Percentiles rank a stretch among this genome's conserved stretches.
These are phyloP conservation scores for Falco rusticolus DNA, from an alignment of 2,797 vertebrate species.

Conservation along the genomic window DNA sequence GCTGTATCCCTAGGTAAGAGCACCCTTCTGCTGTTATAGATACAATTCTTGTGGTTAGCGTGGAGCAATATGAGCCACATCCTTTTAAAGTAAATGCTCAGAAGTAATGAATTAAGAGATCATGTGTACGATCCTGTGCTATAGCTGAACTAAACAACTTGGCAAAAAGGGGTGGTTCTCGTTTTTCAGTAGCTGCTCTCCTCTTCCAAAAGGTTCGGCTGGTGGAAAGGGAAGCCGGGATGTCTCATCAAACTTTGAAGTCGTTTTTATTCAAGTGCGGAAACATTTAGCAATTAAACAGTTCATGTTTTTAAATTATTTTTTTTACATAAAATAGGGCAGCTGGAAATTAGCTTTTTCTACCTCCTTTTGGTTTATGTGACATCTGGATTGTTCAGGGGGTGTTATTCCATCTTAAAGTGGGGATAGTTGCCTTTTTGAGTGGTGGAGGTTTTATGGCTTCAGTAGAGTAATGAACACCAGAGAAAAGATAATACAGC, in stretches of 20 bases:
- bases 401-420: background rate
- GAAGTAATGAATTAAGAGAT: background rate
- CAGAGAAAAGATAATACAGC: background rate
- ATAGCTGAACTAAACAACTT: background rate
- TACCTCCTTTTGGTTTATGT: background rate
- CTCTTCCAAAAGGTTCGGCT: background rate
- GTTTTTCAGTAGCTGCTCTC: background rate
- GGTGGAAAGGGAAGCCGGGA: background rate
- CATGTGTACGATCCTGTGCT: background rate
- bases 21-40: background rate
- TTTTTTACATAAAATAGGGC: background rate
- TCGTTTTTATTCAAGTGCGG: background rate
- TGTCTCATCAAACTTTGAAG: background rate
- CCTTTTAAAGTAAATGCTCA: background rate
- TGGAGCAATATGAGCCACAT: background rate
- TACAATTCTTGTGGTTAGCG: background rate
- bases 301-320: background rate
- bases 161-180: background rate
- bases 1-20: background rate
- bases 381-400: background rate
- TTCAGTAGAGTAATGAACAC: background rate
- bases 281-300: background rate
- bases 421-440: background rate
- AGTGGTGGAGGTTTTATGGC: background rate
- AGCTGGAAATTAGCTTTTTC: background rate